Base-by-base conservation (phyloP, 2,113 vertebrate species). In the Hydrolagus affinis region DNA sequence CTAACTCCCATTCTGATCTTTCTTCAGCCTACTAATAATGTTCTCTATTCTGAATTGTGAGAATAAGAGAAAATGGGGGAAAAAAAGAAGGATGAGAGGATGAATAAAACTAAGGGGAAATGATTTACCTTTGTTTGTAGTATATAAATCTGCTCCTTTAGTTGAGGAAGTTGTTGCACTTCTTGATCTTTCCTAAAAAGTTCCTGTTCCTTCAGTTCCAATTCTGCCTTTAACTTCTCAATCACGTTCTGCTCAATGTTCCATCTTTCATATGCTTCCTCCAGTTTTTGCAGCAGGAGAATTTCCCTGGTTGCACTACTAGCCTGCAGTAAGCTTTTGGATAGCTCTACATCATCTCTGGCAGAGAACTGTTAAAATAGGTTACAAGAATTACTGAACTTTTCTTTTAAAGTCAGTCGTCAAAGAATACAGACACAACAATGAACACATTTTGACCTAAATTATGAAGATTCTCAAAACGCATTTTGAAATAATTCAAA, bases 91-190 rank as follows among this genome's bases (percentile, higher is more conserved):
- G 44, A 44, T 44, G 44, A 44, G 44, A 44, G 44, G 44, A 44
- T 44, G 44, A 44, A 44, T 44, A 44, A 44, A 44, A 44, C 2
- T 44, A 44, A 6, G 6, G 44, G 44, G n/a, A 9, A 72, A 14
- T 8, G n/a, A 70, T 7, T 15, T 91, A 96, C 97, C 95, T 98
- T 96, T 89, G 94, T 92, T 86, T 96, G 95, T 87, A 98, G 94
- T 17, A 95, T 85, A 73, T 91, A 97, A 86, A 96, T 99, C 85
- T 98, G 93, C 88, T 97, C 95, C 87, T 92, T 94, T 66, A 98
- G 87, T 1, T 10, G 88, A 85, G 89, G 89, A 85, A 96, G 89
- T 86, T 96, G 93, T 90, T 93, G 94, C 85, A 93, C 19, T 85
- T 95, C 91, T 70, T 88, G 85, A 17, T 91, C 85, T 68, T 90